Evolutionary conservation across 2,888 invertebrate species (phyloP).

Genomic region (Zaprionus lineosus): DNA sequence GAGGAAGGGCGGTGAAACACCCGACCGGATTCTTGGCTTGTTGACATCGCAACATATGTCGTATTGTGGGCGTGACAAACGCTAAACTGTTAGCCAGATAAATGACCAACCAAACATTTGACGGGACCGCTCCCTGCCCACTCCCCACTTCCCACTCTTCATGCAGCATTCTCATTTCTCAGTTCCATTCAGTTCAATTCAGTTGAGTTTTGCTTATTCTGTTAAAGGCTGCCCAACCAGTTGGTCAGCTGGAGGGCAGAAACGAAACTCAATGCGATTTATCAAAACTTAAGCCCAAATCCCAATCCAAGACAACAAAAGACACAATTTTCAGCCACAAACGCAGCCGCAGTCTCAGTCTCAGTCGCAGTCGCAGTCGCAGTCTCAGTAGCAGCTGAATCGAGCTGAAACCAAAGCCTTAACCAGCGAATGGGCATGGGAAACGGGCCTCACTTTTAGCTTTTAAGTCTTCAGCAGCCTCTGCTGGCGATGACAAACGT

Average conservation of each 20-base stretch:
- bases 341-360: neutral
- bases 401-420: constrained; percentile 33
- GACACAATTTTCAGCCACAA: no score
- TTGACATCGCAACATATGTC: constrained; percentile 49
- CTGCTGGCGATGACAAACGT: constrained; percentile 38
- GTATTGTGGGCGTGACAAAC: constrained; percentile 43
- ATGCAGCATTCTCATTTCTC: neutral
- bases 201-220: constrained; percentile 17
- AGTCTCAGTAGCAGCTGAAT: constrained; percentile 62
- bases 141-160: neutral
- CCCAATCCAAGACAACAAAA: no score
- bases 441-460: constrained; percentile 30
- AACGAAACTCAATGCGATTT: constrained; percentile 70
- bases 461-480: constrained; percentile 26
- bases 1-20: neutral
- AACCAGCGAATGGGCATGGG: no score
- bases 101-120: constrained; percentile 45
- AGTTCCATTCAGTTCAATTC: constrained; percentile 7
- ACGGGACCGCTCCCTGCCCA: constrained; percentile 16
- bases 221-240: no score
- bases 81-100: constrained; percentile 57
- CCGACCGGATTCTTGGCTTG: constrained; percentile 47
- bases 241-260: constrained; percentile 24
- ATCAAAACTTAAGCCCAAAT: constrained; percentile 57
- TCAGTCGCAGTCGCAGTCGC: constrained; percentile 37